phyloP scores from a whole-genome alignment of 2,797 vertebrate species.

The Diplodus sargus region DNA sequence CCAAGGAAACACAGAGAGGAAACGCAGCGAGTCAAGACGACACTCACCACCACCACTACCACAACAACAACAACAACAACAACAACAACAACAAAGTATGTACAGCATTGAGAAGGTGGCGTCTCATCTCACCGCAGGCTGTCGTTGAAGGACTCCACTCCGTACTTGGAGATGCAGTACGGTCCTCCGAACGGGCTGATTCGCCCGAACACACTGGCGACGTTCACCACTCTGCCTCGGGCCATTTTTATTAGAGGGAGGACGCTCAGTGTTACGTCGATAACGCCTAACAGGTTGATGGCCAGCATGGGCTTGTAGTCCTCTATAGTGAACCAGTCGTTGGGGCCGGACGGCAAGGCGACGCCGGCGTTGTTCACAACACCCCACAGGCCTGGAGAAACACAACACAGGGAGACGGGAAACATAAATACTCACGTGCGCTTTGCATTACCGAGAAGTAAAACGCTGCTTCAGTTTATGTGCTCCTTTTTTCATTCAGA shows the following conservation, averaged over 20 bases:
- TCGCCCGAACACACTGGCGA: slow-evolving; percentile 83
- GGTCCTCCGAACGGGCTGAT: slow-evolving; percentile 78
- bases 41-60: too few relatives aligned
- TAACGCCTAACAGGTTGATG: slow-evolving; percentile 82
- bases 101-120: not conserved
- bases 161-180: slow-evolving; percentile 83
- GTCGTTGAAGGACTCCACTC: slow-evolving; percentile 85
- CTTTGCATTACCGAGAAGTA: not conserved
- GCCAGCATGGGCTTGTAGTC: slow-evolving; percentile 82
- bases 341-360: slow-evolving; percentile 66
- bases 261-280: slow-evolving; percentile 82
- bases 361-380: slow-evolving; percentile 86
- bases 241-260: slow-evolving; percentile 83
- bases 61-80: not conserved
- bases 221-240: slow-evolving; percentile 84
- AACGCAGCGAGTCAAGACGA: not conserved
- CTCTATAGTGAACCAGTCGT: slow-evolving; percentile 82
- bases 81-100: not conserved
- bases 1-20: slow-evolving; percentile 9
- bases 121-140: slow-evolving; percentile 76
- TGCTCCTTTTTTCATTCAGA: too few relatives aligned
- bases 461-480: too few relatives aligned
- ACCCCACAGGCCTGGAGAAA: slow-evolving; percentile 82
- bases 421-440: not conserved
- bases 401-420: not conserved